phyloP scores from a whole-genome alignment of 2,113 vertebrate genomes.

The Brachionichthys hirsutus region DNA sequence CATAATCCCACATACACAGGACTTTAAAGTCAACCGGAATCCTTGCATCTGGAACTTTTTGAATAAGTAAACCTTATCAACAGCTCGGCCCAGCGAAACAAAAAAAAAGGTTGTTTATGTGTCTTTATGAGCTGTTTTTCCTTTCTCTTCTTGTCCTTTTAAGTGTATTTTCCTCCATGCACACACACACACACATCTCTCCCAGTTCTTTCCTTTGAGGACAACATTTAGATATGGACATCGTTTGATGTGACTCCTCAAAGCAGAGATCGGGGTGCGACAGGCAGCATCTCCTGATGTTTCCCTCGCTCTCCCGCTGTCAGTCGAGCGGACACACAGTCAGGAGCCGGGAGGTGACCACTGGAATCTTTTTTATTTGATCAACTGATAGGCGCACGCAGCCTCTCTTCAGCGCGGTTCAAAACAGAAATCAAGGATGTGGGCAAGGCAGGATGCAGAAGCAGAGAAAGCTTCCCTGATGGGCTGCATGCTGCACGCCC shows the following conservation, averaged over 20 bases:
- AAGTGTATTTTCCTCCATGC: conserved; percentile 31
- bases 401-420: conserved; percentile 37
- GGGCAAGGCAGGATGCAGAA: conserved; percentile 47
- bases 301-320: conserved; percentile 62
- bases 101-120: conserved; percentile 54
- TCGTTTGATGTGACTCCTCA: conserved; percentile 72
- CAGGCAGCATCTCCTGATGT: conserved; percentile 65
- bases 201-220: conserved; percentile 79
- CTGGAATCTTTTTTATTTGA: conserved; percentile 72
- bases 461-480: conserved; percentile 45
- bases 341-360: conserved; percentile 63
- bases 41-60: conserved; percentile 45
- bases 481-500: conserved; percentile 24
- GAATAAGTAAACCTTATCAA: conserved; percentile 60
- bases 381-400: conserved; percentile 52
- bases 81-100: conserved; percentile 49
- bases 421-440: conserved; percentile 55
- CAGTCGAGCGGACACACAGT: conserved; percentile 56
- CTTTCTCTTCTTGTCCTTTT: conserved; percentile 19
- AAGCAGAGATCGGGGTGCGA: conserved; percentile 65
- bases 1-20: conserved; percentile 25
- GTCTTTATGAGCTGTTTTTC: conserved; percentile 32
- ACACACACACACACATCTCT: conserved; percentile 21
- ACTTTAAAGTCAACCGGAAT: conserved; percentile 42
- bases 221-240: conserved; percentile 61